Percentiles rank a stretch among this genome's conserved stretches.
Conservation (phyloP, 2,888 invertebrate genomes). For the Cataglyphis albicans region DNA sequence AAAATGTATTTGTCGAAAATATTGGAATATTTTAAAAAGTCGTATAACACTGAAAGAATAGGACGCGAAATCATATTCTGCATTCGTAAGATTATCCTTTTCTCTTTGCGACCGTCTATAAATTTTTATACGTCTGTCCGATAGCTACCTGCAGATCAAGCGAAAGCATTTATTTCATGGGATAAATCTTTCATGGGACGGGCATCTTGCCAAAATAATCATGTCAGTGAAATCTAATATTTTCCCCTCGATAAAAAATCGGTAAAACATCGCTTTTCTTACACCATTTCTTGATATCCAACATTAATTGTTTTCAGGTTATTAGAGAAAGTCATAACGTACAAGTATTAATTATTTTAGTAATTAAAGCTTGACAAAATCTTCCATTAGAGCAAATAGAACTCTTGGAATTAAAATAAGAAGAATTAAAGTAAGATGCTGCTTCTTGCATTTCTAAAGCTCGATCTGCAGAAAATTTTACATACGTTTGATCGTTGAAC, state of each 20-base stretch:
- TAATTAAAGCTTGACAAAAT: background rate
- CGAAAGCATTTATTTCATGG: background rate
- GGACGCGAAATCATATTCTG: background rate
- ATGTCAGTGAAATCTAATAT: background rate
- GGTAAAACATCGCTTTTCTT: background rate
- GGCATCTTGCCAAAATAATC: background rate
- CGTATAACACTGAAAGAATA: background rate
- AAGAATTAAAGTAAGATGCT: background rate
- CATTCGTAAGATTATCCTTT: background rate
- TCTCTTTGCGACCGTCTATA: background rate
- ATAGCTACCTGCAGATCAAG: background rate
- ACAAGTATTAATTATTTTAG: background rate
- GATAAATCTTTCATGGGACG: slow-evolving; percentile 2
- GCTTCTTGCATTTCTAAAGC: background rate
- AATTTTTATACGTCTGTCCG: slow-evolving; percentile 2
- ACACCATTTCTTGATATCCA: background rate
- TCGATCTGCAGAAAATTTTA: background rate
- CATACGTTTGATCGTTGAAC: background rate
- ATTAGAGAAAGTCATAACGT: background rate
- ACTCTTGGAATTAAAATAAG: background rate
- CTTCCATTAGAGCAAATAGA: background rate
- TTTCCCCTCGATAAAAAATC: background rate
- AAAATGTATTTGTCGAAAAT: background rate
- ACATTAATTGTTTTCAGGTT: background rate
- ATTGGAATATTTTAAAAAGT: background rate